Percentiles rank a stretch among this genome's conserved stretches.
Conservation (phyloP, 23 tunicate genomes). For the Trididemnum nubilum region DNA sequence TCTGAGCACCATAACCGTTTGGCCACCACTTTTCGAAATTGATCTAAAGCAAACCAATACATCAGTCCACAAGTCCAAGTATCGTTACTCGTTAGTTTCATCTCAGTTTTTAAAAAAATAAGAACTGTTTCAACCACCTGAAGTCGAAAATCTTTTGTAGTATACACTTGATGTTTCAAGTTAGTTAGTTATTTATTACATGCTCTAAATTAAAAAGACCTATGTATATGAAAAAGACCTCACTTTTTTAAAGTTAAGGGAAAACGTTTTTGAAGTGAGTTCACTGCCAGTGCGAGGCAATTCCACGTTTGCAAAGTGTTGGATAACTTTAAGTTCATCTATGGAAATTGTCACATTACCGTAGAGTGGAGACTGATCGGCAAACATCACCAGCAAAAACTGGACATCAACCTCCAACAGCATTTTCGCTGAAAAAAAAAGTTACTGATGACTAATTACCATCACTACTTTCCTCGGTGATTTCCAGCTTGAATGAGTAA, state of each 20-base stretch:
- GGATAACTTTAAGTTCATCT: constrained; percentile 24
- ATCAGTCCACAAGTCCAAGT: no score
- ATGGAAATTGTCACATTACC: constrained; percentile 49
- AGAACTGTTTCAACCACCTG: no score
- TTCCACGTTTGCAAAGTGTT: constrained; percentile 39
- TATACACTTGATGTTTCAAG: no score
- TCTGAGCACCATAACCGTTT: constrained; percentile 73
- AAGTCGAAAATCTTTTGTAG: no score
- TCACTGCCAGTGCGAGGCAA: constrained; percentile 18
- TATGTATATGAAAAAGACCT: no score
- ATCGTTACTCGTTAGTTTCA: no score
- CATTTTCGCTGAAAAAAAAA: constrained; percentile 15
- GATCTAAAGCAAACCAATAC: constrained; percentile 14
- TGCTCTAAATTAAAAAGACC: no score
- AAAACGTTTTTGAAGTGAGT: constrained; percentile 11
- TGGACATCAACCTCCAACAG: constrained; percentile 28
- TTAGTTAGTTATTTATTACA: no score
- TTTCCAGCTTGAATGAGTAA: no score
- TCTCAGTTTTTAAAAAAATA: no score
- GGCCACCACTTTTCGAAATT: constrained; percentile 91
- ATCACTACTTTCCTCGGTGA: no score
- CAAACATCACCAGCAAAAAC: constrained; percentile 33
- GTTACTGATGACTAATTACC: no score
- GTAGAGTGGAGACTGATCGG: not conserved
- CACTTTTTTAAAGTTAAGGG: constrained; percentile 32